A percentile compares a stretch with the other conserved stretches of the same genome.
phyloP scores from a whole-genome alignment of 2,113 vertebrate genomes.

The Circaetus gallicus region DNA sequence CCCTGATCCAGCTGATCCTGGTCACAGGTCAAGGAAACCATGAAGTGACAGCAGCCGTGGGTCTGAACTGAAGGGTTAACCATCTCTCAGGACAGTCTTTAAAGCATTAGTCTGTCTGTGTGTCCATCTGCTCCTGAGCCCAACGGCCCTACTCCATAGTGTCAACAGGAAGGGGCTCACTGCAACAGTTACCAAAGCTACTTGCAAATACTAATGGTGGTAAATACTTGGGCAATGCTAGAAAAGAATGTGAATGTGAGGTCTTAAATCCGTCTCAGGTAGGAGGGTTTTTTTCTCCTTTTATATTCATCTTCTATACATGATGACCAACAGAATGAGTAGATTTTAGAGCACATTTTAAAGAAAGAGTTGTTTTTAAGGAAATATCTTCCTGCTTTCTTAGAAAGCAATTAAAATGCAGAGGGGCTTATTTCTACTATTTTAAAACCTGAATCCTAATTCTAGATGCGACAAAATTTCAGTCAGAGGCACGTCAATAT shows the following conservation, averaged over 20 bases:
- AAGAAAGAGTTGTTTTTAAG: background rate
- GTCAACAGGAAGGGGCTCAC: rapidly evolving
- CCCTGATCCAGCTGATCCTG: background rate
- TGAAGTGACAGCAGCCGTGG: background rate
- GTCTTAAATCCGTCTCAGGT: background rate
- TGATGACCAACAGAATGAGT: background rate
- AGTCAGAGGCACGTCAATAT: background rate
- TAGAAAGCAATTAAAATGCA: background rate
- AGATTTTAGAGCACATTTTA: background rate
- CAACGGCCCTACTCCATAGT: background rate
- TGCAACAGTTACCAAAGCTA: background rate
- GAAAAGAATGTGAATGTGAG: background rate
- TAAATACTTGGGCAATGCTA: background rate
- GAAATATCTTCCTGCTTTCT: background rate
- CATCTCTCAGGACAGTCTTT: background rate
- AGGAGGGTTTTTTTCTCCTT: background rate
- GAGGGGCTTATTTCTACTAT: background rate
- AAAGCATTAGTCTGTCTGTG: background rate
- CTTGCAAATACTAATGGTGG: too few species aligned
- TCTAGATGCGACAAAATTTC: background rate
- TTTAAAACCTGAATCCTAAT: background rate
- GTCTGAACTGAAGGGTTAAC: background rate
- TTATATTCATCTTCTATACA: background rate
- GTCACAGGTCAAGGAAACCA: background rate
- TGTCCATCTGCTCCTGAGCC: background rate